Evolutionary conservation across 2,888 invertebrate species (phyloP).

Genomic region (Cephus sareptanus): DNA sequence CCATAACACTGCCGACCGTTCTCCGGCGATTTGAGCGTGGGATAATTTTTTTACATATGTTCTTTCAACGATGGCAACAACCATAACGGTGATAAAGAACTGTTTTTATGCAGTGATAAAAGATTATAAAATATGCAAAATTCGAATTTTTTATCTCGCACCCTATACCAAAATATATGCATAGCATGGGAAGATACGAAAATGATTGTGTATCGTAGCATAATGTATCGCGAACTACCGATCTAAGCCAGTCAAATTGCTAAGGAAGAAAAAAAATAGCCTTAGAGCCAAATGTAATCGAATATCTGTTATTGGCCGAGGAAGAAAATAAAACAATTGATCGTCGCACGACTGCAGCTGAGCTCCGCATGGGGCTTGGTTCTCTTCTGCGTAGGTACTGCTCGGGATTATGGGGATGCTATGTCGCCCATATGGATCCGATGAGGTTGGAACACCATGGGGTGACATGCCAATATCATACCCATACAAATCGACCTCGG

Average conservation of each 20-base stretch:
- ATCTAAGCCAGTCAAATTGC: conserved; percentile 17
- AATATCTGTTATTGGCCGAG: conserved; percentile 15
- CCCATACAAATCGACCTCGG: conserved; percentile 33
- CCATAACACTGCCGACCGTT: not conserved
- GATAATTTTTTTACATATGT: not conserved
- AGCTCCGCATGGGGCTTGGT: conserved; percentile 9
- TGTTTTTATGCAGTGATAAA: not conserved
- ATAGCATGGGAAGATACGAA: not conserved
- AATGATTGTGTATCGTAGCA: not conserved
- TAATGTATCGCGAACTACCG: conserved; percentile 3
- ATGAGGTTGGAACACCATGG: conserved; percentile 31
- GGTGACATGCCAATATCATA: conserved; percentile 38
- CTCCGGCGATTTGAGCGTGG: not conserved
- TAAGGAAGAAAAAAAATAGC: conserved; percentile 8
- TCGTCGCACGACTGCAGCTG: conserved; percentile 18
- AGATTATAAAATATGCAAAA: not conserved
- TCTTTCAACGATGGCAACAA: not conserved
- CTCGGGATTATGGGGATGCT: conserved; percentile 5
- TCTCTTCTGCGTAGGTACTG: not conserved
- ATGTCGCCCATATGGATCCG: not conserved
- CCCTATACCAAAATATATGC: not conserved
- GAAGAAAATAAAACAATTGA: conserved; percentile 22
- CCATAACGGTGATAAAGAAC: not conserved
- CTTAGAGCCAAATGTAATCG: conserved; percentile 16
- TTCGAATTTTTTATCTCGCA: not conserved